Base-by-base conservation (phyloP, 2,113 vertebrate genomes). In the Muntiacus reevesi region DNA sequence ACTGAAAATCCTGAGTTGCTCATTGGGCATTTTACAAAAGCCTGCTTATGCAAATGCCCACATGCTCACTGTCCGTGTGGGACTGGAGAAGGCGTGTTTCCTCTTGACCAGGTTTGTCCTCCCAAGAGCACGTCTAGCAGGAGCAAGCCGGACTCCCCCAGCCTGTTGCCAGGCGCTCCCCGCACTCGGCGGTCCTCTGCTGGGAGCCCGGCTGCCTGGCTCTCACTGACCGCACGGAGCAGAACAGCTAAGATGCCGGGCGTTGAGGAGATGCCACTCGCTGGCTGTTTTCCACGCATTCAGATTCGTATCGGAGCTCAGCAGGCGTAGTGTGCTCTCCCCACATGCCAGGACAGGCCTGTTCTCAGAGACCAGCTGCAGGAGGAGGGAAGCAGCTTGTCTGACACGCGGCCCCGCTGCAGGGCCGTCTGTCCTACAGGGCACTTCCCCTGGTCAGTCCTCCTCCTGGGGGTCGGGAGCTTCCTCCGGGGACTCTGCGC, bases 331-430 rank as follows among this genome's bases (percentile, higher is more conserved):
- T 89, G 8, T 79, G 36, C 87, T 97, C 84, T 27, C 10, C 54
- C 15, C 71, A 76, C 96, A 40, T 90, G 97, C 84, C 54, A 14
- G 33, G 79, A 93, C 95, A 94, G 81, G 97, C 81, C 86, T 97
- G 57, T 55, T 89, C 81, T 64, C 54, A 7, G 89, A 95, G 88
- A 43, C 47, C 60, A 94, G 54, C 59, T 43, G 27, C 7, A 11
- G 45, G 36, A 54, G 50, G 74, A 93, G 25, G 7, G n/a, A 78
- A 67, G 60, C 74, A 13, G 40, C 33, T 23, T 82, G 79, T 33
- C 89, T 96, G 11, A 47, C 12, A 52, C 15, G 16, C 0, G 16
- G 47, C n/a, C 60, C 94, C 17, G 62, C 28, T 2, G 6, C 64
- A 30, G 17, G 12, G 23, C 27, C 50, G 14, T 79, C 43, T 95